Conservation (phyloP, 2,888 invertebrate species). For the Mesorhabditis sp. region DNA sequence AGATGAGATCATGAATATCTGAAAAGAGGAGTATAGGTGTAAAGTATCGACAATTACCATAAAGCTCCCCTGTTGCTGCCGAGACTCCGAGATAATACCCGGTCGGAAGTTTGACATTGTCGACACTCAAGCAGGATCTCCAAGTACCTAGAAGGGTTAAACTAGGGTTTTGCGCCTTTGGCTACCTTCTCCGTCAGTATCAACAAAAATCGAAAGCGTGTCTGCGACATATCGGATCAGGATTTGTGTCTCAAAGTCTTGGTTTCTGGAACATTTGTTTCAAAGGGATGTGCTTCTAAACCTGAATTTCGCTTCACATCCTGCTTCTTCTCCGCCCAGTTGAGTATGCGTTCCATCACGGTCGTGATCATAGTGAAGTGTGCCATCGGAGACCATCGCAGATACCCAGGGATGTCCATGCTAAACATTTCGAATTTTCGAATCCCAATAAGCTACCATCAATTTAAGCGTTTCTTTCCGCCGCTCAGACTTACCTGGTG, state of each 20-base stretch:
- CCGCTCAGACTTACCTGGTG: slow-evolving; percentile 76
- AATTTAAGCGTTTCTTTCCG: neutral
- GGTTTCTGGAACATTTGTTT: slow-evolving; percentile 70
- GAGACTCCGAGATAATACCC: slow-evolving; percentile 90
- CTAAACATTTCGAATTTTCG: slow-evolving; percentile 64
- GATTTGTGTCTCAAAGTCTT: slow-evolving; percentile 83
- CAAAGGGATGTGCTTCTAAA: too few species aligned
- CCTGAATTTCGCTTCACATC: slow-evolving; percentile 54
- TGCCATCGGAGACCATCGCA: slow-evolving; percentile 95
- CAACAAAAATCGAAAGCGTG: slow-evolving; percentile 69
- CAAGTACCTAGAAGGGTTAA: slow-evolving; percentile 69
- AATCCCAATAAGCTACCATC: neutral
- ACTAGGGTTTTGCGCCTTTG: too few species aligned
- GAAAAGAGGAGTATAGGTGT: slow-evolving; percentile 60
- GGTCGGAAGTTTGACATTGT: slow-evolving; percentile 84
- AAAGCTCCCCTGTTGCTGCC: slow-evolving; percentile 90
- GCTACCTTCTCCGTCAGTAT: slow-evolving; percentile 77
- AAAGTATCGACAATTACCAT: slow-evolving; percentile 58
- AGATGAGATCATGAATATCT: slow-evolving; percentile 90
- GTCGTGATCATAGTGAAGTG: slow-evolving; percentile 92
- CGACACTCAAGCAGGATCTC: slow-evolving; percentile 86
- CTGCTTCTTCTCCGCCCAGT: slow-evolving; percentile 69
- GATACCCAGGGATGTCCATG: slow-evolving; percentile 97
- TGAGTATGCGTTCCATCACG: slow-evolving; percentile 96
- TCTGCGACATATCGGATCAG: slow-evolving; percentile 84